Base-by-base conservation (phyloP, 2,888 invertebrate genomes). In the Agapostemon virescens region DNA sequence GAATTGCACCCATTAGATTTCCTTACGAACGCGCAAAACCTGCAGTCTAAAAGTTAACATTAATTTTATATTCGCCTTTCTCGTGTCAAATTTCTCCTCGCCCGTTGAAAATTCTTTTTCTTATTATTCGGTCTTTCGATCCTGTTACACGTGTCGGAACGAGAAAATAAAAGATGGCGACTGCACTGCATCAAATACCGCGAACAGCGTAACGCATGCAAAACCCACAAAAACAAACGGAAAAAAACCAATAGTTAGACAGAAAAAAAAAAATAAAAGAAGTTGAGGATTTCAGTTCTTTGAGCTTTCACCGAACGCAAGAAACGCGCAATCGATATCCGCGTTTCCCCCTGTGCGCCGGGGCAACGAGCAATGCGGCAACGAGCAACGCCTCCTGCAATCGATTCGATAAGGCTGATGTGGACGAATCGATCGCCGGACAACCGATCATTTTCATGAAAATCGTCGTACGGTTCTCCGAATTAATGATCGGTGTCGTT, bases 381-480 rank as follows among this genome's bases (percentile, higher is more conserved):
- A 13, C 23, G 23, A 1, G 52, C 52, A n/a, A n/a, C n/a, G n/a
- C n/a, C n/a, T n/a, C n/a, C n/a, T n/a, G n/a, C n/a, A 26, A 26
- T n/a, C n/a, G 26, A 58, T 33, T 61, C 33, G 61, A 33, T 33
- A 61, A 61, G 20, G 17, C 20, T 9, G 30, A 33, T 1, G 11
- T 61, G 20, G 61, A 30, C 30, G 61, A 33, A 61, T 33, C 61
- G 61, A 17, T 61, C 61, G 61, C 7, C 7, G 55, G 26, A 55
- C 55, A 55, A 55, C 55, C 55, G 61, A 33, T 61, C 61, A 33
- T 61, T 61, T 33, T 20, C 30, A 20, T 61, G 61, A 33, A 61
- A 61, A 61, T 33, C 61, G 61, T 33, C 30, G 61, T 20, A 20
- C 61, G 20, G 20, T 61, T 33, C 49, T 11, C 20, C 61, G 33